Percentiles rank a stretch among this genome's conserved stretches.
These are phyloP conservation scores for Ligdia adustata DNA, from an alignment of 2,888 invertebrate species.

Conservation along the genomic window DNA sequence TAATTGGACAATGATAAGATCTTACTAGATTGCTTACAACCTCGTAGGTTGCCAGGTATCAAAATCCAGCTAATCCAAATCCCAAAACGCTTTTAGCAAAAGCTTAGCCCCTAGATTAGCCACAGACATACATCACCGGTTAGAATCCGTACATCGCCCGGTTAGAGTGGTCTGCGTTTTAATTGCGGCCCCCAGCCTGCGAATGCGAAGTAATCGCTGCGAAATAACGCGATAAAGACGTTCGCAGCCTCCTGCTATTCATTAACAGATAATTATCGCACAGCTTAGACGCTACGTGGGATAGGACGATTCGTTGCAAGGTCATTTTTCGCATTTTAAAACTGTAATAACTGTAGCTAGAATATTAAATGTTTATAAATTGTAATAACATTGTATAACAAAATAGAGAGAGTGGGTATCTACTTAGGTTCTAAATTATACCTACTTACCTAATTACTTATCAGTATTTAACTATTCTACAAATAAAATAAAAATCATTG, in stretches of 20 bases:
- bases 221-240: conserved; percentile 38
- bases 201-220: conserved; percentile 43
- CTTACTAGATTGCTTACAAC: too few species aligned
- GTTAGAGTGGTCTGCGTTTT: conserved; percentile 27
- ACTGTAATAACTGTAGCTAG: neutral
- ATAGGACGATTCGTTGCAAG: conserved; percentile 1
- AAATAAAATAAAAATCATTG: too few species aligned
- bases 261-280: conserved; percentile 54
- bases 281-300: conserved; percentile 28
- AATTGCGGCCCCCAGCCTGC: conserved; percentile 38
- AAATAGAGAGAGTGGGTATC: too few species aligned
- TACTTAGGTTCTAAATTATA: too few species aligned
- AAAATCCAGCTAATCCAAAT: too few species aligned
- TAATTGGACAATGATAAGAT: too few species aligned
- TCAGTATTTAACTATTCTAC: too few species aligned
- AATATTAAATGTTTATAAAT: neutral
- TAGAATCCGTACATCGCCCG: neutral
- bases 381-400: too few species aligned
- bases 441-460: too few species aligned
- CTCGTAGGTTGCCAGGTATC: too few species aligned
- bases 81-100: too few species aligned
- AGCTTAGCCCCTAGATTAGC: neutral
- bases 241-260: conserved; percentile 45
- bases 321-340: neutral
- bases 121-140: neutral